Evolutionary conservation across 1,140 invertebrate genomes (phyloP).

Genomic region (Sminthurides bifidus): DNA sequence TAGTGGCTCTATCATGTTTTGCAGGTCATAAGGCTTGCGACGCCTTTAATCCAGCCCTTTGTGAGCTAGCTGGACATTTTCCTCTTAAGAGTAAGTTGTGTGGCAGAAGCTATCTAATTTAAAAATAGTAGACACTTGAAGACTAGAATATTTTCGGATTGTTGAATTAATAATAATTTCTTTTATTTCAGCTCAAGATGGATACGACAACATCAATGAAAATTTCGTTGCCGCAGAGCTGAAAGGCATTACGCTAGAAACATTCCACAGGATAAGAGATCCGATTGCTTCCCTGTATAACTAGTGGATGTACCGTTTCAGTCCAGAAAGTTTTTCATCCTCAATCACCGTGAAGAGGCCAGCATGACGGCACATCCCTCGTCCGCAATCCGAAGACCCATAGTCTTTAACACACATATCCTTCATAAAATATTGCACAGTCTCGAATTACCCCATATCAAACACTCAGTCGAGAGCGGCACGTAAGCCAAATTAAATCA

Average conservation of each 20-base stretch:
- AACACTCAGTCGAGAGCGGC: no score
- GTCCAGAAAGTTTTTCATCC: neutral
- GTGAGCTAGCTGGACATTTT: conserved; percentile 56
- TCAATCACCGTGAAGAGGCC: neutral
- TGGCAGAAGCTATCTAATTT: no score
- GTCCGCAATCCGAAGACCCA: neutral
- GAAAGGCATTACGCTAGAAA: neutral
- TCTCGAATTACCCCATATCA: no score
- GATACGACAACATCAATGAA: neutral
- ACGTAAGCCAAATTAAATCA: no score
- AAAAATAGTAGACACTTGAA: neutral
- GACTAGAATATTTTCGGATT: neutral
- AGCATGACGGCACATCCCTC: neutral
- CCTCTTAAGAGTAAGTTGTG: conserved; percentile 47
- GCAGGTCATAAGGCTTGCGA: conserved; percentile 43
- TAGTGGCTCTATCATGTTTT: conserved; percentile 12
- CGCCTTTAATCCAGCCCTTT: conserved; percentile 48
- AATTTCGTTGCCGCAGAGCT: neutral
- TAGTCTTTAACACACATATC: no score
- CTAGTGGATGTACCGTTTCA: no score
- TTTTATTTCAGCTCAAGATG: neutral
- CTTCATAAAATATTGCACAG: no score
- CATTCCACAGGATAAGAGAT: neutral
- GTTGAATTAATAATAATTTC: neutral
- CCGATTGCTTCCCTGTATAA: neutral